Conservation (phyloP, 2,797 vertebrate genomes). For the Uromys caudimaculatus region DNA sequence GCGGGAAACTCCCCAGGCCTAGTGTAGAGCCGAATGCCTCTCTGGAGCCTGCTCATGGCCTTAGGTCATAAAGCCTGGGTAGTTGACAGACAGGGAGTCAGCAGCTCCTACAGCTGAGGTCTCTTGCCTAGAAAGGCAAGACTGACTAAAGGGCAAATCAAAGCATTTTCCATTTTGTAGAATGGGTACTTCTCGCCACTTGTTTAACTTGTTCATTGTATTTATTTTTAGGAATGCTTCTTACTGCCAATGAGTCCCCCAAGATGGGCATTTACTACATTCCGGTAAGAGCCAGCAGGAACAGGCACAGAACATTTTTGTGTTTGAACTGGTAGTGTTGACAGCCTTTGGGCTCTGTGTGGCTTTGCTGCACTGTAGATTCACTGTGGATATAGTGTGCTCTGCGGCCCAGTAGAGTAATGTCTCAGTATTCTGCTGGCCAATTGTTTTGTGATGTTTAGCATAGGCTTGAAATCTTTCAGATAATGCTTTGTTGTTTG, state of each 20-base stretch:
- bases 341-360: neutral
- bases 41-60: neutral
- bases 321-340: conserved; percentile 34
- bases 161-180: neutral
- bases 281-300: conserved; percentile 91
- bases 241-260: conserved; percentile 97
- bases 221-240: conserved; percentile 94
- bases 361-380: neutral
- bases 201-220: conserved; percentile 70
- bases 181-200: neutral
- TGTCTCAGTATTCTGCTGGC: neutral
- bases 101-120: neutral
- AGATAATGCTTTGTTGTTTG: neutral
- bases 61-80: neutral
- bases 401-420: neutral
- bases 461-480: neutral
- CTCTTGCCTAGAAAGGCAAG: fast-evolving
- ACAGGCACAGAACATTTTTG: neutral
- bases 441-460: neutral
- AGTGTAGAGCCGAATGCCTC: neutral
- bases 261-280: conserved; percentile 99
- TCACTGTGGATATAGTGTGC: neutral
- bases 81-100: neutral
- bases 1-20: neutral
- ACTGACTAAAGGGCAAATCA: neutral